phyloP scores from a whole-genome alignment of 1,140 invertebrate species.

The Rhynchophorus ferrugineus region DNA sequence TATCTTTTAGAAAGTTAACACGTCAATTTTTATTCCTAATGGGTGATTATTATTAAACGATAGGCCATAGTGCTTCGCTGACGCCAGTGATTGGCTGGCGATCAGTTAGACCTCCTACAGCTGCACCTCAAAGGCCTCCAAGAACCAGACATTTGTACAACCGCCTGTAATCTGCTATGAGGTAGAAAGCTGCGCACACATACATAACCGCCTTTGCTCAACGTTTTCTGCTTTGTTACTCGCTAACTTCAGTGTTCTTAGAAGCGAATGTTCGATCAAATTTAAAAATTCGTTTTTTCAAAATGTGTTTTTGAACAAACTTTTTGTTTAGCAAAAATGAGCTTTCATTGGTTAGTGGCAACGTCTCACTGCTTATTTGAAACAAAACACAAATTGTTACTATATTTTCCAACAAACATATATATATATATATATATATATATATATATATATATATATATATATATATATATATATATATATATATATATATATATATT shows the following conservation, averaged over 20 bases:
- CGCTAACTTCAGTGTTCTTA: not conserved
- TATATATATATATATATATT: too few relatives aligned
- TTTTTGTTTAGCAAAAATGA: not conserved
- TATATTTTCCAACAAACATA: too few relatives aligned
- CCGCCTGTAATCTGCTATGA: slow-evolving; percentile 30
- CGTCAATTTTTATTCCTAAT: too few relatives aligned
- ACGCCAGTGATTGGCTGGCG: slow-evolving; percentile 37
- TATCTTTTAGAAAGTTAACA: too few relatives aligned
- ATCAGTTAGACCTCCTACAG: slow-evolving; percentile 35
- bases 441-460: too few relatives aligned
- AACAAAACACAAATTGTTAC: too few relatives aligned
- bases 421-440: too few relatives aligned
- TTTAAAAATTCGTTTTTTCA: too few relatives aligned
- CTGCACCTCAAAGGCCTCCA: slow-evolving; percentile 37
- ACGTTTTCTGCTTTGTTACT: not conserved
- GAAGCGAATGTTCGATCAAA: too few relatives aligned
- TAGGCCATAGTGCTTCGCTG: slow-evolving; percentile 30
- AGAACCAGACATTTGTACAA: slow-evolving; percentile 38
- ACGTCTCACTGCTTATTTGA: not conserved
- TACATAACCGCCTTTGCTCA: not conserved
- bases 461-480: too few relatives aligned
- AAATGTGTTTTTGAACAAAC: too few relatives aligned
- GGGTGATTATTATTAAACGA: slow-evolving; percentile 8
- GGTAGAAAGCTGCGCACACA: slow-evolving; percentile 29
- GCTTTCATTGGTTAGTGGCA: not conserved